Base-by-base conservation (phyloP, 2,113 vertebrate species). In the Carollia perspicillata region DNA sequence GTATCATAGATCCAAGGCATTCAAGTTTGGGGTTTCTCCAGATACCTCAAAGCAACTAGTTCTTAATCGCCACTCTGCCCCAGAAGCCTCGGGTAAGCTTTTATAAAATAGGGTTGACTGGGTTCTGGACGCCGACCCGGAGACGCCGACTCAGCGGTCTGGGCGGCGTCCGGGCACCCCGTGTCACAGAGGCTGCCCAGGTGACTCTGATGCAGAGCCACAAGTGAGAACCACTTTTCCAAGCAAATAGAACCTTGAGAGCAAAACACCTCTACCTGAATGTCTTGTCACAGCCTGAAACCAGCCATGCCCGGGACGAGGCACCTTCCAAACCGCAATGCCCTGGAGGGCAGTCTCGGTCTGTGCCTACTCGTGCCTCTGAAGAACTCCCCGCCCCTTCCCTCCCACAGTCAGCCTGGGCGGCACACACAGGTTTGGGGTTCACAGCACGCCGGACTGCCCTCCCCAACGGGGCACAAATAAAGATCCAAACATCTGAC, bases 1-100 rank as follows among this genome's bases (percentile, higher is more conserved):
- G 23, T 10, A 16, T 68, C 83, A 71, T 28, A 72, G 86, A 88
- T 40, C 20, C 23, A 74, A 89, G 40, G 47, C n/a, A 17, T 78
- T 83, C 33, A 89, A 37, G 63, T 85, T 53, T 66, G 18, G 83
- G n/a, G 37, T 86, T 94, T 78, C 63, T 94, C 84, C 51, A 95
- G 65, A 69, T 58, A 60, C 53, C 85, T 84, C 30, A 23, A 33
- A 77, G 79, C 42, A 94, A 55, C 51, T 55, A 22, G 42, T 37
- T 80, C 79, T 87, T 79, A 92, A 86, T 66, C 55, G 35, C 78
- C 20, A 79, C 28, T 83, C 28, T 49, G 28, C 26, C 40, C 51
- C 68, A 60, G 66, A 85, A 65, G 72, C 68, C 89, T 37, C 63
- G 83, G 65, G 75, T 16, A 9, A 89, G 6, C 20, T 30, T 96